Percentiles rank a stretch among this genome's conserved stretches.
Evolutionary conservation across 1,140 invertebrate genomes (phyloP).

Genomic region (Zophobas morio): DNA sequence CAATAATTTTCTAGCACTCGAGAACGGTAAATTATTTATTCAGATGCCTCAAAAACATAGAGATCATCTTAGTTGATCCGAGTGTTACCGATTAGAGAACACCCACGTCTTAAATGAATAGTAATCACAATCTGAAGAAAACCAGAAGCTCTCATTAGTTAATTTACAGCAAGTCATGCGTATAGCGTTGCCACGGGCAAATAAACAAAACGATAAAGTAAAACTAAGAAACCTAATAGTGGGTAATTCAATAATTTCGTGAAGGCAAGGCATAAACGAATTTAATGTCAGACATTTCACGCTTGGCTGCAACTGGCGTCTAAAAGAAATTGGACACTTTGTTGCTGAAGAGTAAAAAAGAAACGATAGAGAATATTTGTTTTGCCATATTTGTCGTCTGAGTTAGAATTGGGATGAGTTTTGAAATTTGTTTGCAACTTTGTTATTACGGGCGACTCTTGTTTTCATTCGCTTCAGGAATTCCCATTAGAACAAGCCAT

Average conservation of each 20-base stretch:
- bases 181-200: neutral
- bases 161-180: conserved; percentile 8
- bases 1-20: conserved; percentile 14
- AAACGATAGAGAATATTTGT: too few relatives aligned
- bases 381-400: too few relatives aligned
- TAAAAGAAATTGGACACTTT: neutral
- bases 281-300: neutral
- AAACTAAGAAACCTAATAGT: neutral
- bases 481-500: neutral
- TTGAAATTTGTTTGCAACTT: too few relatives aligned
- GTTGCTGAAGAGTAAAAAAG: too few relatives aligned
- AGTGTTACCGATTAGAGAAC: conserved; percentile 11
- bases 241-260: conserved; percentile 17
- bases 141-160: conserved; percentile 10
- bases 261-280: conserved; percentile 7
- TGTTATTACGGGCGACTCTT: neutral
- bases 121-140: conserved; percentile 2
- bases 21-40: conserved; percentile 8
- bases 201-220: conserved; percentile 3
- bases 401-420: too few relatives aligned
- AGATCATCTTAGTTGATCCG: neutral
- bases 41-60: conserved; percentile 9
- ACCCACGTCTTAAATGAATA: conserved; percentile 25
- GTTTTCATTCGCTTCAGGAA: conserved; percentile 9
- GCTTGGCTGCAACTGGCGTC: neutral